These are phyloP conservation scores for Dryomyza anilis DNA, from an alignment of 2,888 invertebrate genomes.

Conservation along the genomic window DNA sequence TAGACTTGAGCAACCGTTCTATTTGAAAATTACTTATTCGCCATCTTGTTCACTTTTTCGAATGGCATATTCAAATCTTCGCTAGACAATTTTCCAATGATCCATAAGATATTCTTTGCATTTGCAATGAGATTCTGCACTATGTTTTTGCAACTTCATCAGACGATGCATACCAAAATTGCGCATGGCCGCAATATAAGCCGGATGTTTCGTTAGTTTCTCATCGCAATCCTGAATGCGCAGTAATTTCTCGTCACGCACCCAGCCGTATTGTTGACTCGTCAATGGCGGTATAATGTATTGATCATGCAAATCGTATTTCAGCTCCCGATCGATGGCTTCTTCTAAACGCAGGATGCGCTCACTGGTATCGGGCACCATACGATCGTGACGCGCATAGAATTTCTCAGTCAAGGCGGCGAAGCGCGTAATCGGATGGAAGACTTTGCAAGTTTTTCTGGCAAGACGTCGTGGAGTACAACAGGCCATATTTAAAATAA, in stretches of 20 bases:
- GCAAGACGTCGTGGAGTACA: background rate
- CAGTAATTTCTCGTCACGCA: background rate
- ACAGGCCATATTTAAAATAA: background rate
- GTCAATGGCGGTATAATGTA: background rate
- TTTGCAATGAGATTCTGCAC: too few relatives aligned
- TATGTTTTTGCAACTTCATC: too few relatives aligned
- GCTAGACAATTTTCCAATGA: background rate
- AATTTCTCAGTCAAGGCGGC: background rate
- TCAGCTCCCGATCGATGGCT: background rate
- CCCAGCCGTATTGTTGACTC: background rate
- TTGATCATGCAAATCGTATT: background rate
- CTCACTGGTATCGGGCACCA: background rate
- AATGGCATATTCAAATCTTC: too few relatives aligned
- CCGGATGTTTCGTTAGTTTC: background rate
- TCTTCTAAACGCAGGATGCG: background rate
- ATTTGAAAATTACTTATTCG: too few relatives aligned
- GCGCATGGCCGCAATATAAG: background rate
- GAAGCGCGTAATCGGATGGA: background rate
- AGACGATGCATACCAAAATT: background rate
- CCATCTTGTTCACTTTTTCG: too few relatives aligned
- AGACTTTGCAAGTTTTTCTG: background rate
- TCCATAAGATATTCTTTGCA: too few relatives aligned
- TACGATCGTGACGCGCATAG: background rate
- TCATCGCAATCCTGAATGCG: background rate
- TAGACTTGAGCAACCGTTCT: too few relatives aligned